Evolutionary conservation across 2,797 vertebrate genomes (phyloP), one percentile per base, ranked within the genome.

Genomic region (Crenuchus spilurus): DNA sequence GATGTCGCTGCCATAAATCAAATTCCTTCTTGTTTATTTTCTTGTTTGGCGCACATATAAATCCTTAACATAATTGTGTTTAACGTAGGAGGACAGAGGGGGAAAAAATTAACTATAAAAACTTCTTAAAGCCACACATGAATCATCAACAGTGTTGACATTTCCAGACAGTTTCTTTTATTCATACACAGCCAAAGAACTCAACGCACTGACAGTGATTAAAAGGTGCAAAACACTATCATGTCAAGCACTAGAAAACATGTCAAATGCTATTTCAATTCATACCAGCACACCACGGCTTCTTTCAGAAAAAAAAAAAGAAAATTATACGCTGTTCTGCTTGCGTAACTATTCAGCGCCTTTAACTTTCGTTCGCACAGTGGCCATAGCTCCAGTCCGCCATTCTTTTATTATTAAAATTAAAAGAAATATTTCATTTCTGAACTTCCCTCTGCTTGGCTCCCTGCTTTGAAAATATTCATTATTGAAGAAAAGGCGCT

Each of bases 401-500:
- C 22, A n/a, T 2, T 14, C 26, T 13, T 69, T 69, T 69, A 35
- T 55, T 54, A 57, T 44, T 37, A n/a, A 48, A 52, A 58, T 70
- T 60, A 61, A 49, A 33, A 51, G 35, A 68, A 71, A 67, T 60
- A 10, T 4, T 41, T 33, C 66, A 41, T 39, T 52, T 51, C 62
- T 10, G 20, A 61, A 54, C 2, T 14, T 41, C 14, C 48, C 24
- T 61, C 46, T 16, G 14, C 58, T n/a, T n/a, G 22, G 33, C 66
- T 71, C 55, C 58, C 55, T 22, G 24, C 31, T 42, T 49, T 2
- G 24, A 63, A 31, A 58, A 58, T 61, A 63, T 80, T 60, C 74
- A 75, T 81, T 70, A 79, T 75, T 72, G 18, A 61, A 74, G 37
- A 49, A 64, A 67, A 44, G 44, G 10, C 7, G 11, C 44, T 70